These are phyloP conservation scores for Cassiopea andromeda DNA, from an alignment of 30 jellyfish, hydroid and myxozoan genomes.

Conservation along the genomic window DNA sequence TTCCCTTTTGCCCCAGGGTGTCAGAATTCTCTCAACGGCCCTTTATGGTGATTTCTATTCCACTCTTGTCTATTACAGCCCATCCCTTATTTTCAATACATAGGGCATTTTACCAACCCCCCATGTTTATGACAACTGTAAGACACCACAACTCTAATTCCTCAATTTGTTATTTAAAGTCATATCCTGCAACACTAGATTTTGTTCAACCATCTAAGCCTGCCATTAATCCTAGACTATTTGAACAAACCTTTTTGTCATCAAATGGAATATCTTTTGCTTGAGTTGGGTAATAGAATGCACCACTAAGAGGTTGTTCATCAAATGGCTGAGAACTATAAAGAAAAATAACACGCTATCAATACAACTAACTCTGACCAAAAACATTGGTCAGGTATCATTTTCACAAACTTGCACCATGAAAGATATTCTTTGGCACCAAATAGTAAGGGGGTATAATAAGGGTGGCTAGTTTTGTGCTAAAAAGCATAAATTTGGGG, in stretches of 20 bases:
- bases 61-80: not conserved
- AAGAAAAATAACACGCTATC: too few species aligned
- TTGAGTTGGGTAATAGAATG: slow-evolving; percentile 60
- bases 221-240: not conserved
- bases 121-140: not conserved
- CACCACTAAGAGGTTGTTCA: slow-evolving; percentile 26
- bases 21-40: too few species aligned
- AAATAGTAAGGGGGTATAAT: too few species aligned
- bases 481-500: too few species aligned
- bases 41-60: not conserved
- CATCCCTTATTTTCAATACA: not conserved
- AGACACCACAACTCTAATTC: not conserved
- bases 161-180: not conserved
- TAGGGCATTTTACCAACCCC: not conserved
- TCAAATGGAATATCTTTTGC: slow-evolving; percentile 38
- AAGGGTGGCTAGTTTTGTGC: too few species aligned
- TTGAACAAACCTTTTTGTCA: slow-evolving; percentile 41
- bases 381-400: not conserved
- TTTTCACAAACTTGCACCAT: too few species aligned
- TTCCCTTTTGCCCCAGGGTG: too few species aligned
- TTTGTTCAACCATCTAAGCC: not conserved
- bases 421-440: too few species aligned
- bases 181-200: not conserved
- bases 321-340: slow-evolving; percentile 39
- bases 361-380: not conserved